phyloP scores from a whole-genome alignment of 2,797 vertebrate species.

The Cynodonichthys magdalenae region DNA sequence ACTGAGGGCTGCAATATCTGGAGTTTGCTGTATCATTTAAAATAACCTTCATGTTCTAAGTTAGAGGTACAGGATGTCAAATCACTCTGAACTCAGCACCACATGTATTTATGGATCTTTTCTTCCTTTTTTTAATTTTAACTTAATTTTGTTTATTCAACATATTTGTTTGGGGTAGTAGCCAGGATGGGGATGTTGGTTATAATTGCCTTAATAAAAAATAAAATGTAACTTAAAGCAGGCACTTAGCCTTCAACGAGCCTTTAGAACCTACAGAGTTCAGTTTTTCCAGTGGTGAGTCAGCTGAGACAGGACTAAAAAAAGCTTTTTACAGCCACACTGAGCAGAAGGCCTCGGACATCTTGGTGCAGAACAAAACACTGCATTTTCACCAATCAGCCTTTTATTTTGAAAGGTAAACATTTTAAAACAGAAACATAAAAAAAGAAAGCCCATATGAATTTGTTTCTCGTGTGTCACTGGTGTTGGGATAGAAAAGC shows the following conservation, averaged over 20 bases:
- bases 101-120: no score
- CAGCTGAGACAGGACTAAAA: constrained; percentile 45
- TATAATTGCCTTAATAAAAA: not conserved
- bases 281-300: constrained; percentile 72
- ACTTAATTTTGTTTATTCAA: no score
- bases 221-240: constrained; percentile 26
- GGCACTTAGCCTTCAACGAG: constrained; percentile 47
- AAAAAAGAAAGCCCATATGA: not conserved
- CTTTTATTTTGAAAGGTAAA: not conserved
- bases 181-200: no score
- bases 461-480: not conserved
- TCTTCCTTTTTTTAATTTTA: no score
- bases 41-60: no score
- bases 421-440: not conserved
- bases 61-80: no score
- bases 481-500: not conserved
- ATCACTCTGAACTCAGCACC: no score
- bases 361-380: constrained; percentile 16
- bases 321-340: constrained; percentile 27
- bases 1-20: no score
- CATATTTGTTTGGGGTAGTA: no score
- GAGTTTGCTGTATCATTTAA: no score
- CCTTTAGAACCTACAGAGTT: constrained; percentile 47
- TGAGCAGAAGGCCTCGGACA: constrained; percentile 21
- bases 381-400: not conserved